Evolutionary conservation across 2,113 vertebrate species (phyloP), one percentile per base, ranked within the genome.

Genomic region (Plectropomus leopardus): DNA sequence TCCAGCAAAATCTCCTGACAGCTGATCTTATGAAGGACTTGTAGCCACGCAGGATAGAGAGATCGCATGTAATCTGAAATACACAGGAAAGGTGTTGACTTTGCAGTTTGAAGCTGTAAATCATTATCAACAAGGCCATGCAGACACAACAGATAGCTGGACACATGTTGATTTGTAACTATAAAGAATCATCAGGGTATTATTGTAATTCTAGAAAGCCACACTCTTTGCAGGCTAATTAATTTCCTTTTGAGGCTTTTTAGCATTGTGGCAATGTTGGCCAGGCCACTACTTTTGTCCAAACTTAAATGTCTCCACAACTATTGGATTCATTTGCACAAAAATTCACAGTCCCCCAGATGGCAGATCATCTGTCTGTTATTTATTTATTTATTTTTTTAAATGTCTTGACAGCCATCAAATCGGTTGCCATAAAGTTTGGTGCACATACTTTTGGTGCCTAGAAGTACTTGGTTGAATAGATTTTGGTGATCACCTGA

Each of bases 11-110:
- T 70, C 45, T 61, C 7, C 32, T 55, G 71, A 65, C 66, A 73
- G 71, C 36, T 23, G 5, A 55, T 76, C n/a, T 55, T 80, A 88
- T 80, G 60, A 78, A 72, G 69, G 32, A 68, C 44, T 71, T 76
- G 34, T 34, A 26, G 72, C 45, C 24, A n/a, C n/a, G n/a, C n/a
- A 58, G 48, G n/a, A 80, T 42, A 5, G 53, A 77, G 67, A 77
- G 58, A 73, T 68, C 73, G 48, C 30, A 63, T 57, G 67, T 54
- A 55, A 55, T 65, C 47, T 55, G 23, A 26, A 55, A 13, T 59
- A 30, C 47, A 51, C 50, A 26, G 34, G 58, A 54, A 16, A 32
- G 6, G 15, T 26, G 28, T 32, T 48, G n/a, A 28, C 28, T 24
- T 0, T 44, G 30, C 24, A 10, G 50, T 45, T 74, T 72, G 36